phyloP scores from a whole-genome alignment of 2,113 vertebrate species.

The Actinemys pallida region DNA sequence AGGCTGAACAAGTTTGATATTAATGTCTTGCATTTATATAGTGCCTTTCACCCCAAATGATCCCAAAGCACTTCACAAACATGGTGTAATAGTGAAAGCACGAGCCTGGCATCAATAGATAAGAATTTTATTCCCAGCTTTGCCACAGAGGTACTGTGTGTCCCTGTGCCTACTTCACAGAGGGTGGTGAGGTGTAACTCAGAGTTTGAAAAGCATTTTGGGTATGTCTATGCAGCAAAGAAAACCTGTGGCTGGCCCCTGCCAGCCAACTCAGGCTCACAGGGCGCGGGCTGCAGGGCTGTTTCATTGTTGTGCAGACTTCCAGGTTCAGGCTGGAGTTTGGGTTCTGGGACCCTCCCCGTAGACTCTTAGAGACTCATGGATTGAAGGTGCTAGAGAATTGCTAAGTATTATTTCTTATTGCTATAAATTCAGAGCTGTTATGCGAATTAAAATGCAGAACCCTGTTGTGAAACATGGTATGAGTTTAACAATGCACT shows the following conservation, averaged over 20 bases:
- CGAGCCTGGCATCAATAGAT: background rate
- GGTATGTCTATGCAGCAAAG: background rate
- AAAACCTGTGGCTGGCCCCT: background rate
- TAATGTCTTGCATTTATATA: background rate
- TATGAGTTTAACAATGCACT: background rate
- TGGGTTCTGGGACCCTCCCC: background rate
- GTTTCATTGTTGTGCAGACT: background rate
- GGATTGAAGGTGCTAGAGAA: background rate
- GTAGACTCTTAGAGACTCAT: background rate
- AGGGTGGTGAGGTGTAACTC: background rate
- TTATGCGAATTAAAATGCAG: background rate
- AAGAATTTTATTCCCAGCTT: background rate
- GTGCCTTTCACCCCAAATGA: background rate
- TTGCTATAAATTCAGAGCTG: background rate
- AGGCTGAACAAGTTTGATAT: background rate
- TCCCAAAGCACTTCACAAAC: background rate
- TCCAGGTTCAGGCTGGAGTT: background rate
- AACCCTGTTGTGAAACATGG: background rate
- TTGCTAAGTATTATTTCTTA: background rate
- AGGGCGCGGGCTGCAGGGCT: background rate
- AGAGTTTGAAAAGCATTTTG: background rate
- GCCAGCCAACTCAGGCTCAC: background rate
- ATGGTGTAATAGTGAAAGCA: background rate
- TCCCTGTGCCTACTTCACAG: background rate
- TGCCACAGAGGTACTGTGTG: background rate